Conservation (phyloP, 2,113 vertebrate species). For the Coptodon bakossiorum region DNA sequence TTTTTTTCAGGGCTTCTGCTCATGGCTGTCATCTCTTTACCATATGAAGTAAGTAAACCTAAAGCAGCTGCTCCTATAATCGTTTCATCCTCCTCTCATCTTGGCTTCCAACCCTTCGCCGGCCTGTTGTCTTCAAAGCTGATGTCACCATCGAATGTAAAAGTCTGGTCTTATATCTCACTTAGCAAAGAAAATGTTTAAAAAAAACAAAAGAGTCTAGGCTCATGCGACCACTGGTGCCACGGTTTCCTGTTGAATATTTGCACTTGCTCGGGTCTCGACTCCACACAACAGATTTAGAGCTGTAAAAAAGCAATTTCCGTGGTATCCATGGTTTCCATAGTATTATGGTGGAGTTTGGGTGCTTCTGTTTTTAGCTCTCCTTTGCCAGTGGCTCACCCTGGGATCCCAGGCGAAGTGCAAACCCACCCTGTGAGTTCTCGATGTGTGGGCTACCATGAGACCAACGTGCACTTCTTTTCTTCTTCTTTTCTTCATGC, state of each 20-base stretch:
- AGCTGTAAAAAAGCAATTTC: constrained; percentile 51
- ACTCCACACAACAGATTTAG: constrained; percentile 41
- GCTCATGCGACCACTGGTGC: constrained; percentile 43
- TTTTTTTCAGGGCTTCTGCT: constrained; percentile 85
- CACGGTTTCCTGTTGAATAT: constrained; percentile 43
- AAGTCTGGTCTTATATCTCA: constrained; percentile 49
- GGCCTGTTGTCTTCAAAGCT: constrained; percentile 26
- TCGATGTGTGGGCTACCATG: constrained; percentile 52
- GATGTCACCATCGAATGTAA: constrained; percentile 55
- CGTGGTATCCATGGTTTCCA: constrained; percentile 62
- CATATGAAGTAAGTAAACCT: constrained; percentile 91
- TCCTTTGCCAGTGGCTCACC: constrained; percentile 43
- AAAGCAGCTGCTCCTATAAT: constrained; percentile 17
- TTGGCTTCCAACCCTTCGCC: constrained; percentile 17
- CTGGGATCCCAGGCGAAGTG: constrained; percentile 48
- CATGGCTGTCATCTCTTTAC: constrained; percentile 90
- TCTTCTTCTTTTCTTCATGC: not conserved
- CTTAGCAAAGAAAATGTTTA: constrained; percentile 59
- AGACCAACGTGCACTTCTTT: constrained; percentile 25
- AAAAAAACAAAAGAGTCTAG: constrained; percentile 49
- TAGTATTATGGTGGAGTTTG: constrained; percentile 63
- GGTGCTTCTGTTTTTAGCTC: constrained; percentile 61
- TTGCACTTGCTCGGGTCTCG: constrained; percentile 44
- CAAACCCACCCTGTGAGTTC: constrained; percentile 57
- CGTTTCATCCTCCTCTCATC: constrained; percentile 5